phyloP scores from a whole-genome alignment of 2,797 vertebrate species.

The Cyclura pinguis region DNA sequence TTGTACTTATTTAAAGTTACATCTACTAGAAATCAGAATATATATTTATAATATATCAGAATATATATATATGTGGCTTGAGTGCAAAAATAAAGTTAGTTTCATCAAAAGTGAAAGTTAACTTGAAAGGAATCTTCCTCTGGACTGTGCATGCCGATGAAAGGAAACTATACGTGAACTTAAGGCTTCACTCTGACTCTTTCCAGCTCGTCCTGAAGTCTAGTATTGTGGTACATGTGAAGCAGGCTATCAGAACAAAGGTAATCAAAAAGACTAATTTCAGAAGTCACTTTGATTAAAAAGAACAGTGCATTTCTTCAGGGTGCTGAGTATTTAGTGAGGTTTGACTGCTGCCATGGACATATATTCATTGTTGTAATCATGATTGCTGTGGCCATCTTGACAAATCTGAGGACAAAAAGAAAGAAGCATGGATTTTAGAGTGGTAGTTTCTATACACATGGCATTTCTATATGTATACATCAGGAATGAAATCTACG shows the following conservation, averaged over 20 bases:
- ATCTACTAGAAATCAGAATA: not conserved
- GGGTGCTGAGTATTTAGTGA: constrained; percentile 70
- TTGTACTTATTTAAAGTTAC: not conserved
- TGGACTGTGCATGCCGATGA: not conserved
- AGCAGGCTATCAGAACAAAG: not conserved
- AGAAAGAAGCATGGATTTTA: constrained; percentile 46
- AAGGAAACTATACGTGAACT: not conserved
- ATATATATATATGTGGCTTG: not conserved
- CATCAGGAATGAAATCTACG: too few relatives aligned
- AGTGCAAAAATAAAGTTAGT: not conserved
- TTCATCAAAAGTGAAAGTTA: not conserved
- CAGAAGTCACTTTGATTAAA: not conserved
- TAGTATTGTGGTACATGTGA: too few relatives aligned
- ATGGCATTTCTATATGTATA: not conserved
- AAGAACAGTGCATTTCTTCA: constrained; percentile 63
- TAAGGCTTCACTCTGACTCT: too few relatives aligned
- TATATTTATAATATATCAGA: too few relatives aligned
- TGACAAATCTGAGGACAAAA: constrained; percentile 61
- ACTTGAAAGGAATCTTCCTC: not conserved
- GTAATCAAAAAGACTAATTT: not conserved
- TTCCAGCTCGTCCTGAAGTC: not conserved
- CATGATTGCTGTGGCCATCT: constrained; percentile 63
- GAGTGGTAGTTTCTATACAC: constrained; percentile 21
- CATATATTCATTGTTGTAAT: constrained; percentile 84
- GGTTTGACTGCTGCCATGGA: constrained; percentile 82